These are phyloP conservation scores for Pseudorhiza aurosa DNA, from an alignment of 30 jellyfish, hydroid and myxozoan genomes.

Conservation along the genomic window DNA sequence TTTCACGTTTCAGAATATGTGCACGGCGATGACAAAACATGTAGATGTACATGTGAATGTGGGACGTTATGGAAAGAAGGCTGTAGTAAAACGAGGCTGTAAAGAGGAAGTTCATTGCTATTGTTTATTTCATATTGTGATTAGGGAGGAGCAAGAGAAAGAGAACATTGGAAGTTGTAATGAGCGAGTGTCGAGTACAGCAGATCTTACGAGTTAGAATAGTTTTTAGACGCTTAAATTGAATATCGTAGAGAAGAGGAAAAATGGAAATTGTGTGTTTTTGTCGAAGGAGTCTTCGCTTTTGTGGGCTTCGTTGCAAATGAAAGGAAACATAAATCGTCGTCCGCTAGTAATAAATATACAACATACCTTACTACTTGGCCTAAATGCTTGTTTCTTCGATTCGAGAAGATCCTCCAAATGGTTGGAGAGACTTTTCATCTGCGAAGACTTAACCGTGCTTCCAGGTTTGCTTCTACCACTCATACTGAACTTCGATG, in stretches of 20 bases:
- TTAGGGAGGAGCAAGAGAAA: no score
- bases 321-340: no score
- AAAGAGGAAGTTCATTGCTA: no score
- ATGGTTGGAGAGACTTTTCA: conserved; percentile 49
- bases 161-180: neutral
- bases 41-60: neutral
- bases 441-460: conserved; percentile 62
- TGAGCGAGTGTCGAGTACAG: neutral
- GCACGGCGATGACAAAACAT: neutral
- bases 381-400: conserved; percentile 39
- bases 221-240: no score
- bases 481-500: conserved; percentile 71
- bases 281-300: no score
- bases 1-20: neutral
- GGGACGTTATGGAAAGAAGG: neutral
- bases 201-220: no score
- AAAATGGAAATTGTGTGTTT: no score
- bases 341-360: no score
- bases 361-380: conserved; percentile 34
- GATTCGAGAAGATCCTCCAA: conserved; percentile 51
- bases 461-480: conserved; percentile 27
- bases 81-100: no score
- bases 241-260: no score
- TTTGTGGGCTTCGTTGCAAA: no score
- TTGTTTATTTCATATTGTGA: no score